A percentile compares a stretch with the other conserved stretches of the same genome.
phyloP scores from a whole-genome alignment of 2,113 vertebrate species.

The Bufo bufo region DNA sequence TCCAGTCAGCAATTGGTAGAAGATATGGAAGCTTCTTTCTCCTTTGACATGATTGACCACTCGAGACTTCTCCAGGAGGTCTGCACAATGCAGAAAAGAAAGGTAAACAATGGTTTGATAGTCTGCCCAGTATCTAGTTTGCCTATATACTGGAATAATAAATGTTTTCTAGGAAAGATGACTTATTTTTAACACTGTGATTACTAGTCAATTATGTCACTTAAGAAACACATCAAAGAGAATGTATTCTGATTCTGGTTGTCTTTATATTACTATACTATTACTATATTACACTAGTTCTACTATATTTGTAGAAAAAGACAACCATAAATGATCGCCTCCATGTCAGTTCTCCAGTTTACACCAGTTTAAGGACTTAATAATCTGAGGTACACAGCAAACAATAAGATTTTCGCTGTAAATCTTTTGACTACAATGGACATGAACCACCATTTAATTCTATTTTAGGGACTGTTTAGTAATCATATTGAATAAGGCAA shows the following conservation, averaged over 20 bases:
- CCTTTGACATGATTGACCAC: conserved; percentile 73
- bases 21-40: conserved; percentile 83
- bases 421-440: too few relatives aligned
- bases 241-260: too few relatives aligned
- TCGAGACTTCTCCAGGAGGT: conserved; percentile 82
- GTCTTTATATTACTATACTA: too few relatives aligned
- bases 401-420: too few relatives aligned
- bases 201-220: background rate
- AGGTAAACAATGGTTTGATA: background rate
- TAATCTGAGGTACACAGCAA: background rate
- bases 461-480: background rate
- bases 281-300: too few relatives aligned
- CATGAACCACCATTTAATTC: background rate
- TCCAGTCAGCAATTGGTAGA: conserved; percentile 79
- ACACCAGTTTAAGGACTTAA: background rate
- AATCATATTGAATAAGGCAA: background rate
- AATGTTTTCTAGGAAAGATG: background rate
- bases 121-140: background rate
- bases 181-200: background rate
- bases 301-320: too few relatives aligned
- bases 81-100: conserved; percentile 52
- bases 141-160: background rate
- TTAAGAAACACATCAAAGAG: too few relatives aligned
- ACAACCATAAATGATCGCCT: background rate
- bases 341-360: background rate